Conservation (phyloP, 1,140 invertebrate species). For the Vanessa tameamea region DNA sequence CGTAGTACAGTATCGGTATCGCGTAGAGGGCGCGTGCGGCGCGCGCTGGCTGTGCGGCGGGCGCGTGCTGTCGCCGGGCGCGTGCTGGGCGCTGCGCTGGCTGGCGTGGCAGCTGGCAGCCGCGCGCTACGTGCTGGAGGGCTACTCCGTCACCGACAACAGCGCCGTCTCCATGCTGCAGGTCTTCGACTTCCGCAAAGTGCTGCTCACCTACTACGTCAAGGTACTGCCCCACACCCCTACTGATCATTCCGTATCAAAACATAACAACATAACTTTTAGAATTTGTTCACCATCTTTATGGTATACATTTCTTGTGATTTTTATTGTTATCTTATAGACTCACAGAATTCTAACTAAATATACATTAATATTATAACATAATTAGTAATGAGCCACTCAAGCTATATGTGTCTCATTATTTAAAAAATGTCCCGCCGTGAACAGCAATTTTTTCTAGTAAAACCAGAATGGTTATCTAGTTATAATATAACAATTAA, state of each 20-base stretch:
- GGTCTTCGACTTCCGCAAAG: slow-evolving; percentile 97
- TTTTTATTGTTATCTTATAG: too few species aligned
- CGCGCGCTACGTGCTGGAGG: slow-evolving; percentile 97
- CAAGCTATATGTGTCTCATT: too few species aligned
- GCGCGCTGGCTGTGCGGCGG: slow-evolving; percentile 82
- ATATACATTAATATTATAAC: too few species aligned
- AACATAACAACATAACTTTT: too few species aligned
- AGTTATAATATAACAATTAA: too few species aligned
- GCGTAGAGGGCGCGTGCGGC: slow-evolving; percentile 88
- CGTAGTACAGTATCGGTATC: slow-evolving; percentile 91
- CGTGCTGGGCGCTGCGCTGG: slow-evolving; percentile 98
- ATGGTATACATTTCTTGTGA: too few species aligned
- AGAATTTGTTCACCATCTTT: too few species aligned
- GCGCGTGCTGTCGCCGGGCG: slow-evolving; percentile 94
- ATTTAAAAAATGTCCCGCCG: too few species aligned
- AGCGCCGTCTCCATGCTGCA: slow-evolving; percentile 97
- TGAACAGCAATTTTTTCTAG: too few species aligned
- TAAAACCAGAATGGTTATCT: too few species aligned
- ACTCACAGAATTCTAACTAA: too few species aligned
- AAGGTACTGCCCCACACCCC: slow-evolving; percentile 83
- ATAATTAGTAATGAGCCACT: too few species aligned
- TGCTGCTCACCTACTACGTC: slow-evolving; percentile 98
- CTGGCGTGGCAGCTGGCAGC: slow-evolving; percentile 98
- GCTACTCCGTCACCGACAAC: slow-evolving; percentile 99
- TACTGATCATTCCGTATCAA: background rate